Base-by-base conservation (phyloP, 2,888 invertebrate genomes). In the Malthinus seriepunctatus region DNA sequence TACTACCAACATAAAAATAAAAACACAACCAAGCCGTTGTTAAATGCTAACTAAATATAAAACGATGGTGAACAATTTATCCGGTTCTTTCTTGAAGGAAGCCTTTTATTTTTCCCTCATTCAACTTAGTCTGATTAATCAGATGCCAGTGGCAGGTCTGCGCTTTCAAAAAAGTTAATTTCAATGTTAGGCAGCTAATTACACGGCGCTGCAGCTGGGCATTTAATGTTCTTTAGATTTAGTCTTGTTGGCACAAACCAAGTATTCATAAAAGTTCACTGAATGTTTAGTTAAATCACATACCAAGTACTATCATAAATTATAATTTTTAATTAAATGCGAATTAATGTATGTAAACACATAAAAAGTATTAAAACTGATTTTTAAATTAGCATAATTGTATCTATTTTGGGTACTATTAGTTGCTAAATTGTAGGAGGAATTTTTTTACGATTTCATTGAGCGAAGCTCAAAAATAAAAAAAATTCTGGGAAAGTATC, bases 101-200 rank as follows among this genome's bases (percentile, higher is more conserved):
- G 60, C 60, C 60, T 60, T 60, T 60, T 60, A 60, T 60, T 60
- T 60, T 60, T 42, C 60, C 57, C 61, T 61, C 57, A 57, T 56
- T 57, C 51, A 61, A 48, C 58, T 63, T 65, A 54, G 56, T 61
- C 65, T 58, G 61, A 63, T 64, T 64, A 64, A 64, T 64, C 61
- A 63, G 59, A 64, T 61, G 64, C 62, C 64, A 63, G 63, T 60
- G 58, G 63, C 64, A 64, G 63, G 39, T 58, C 51, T 48, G 53
- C 33, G 57, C 56, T 62, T 58, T 61, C 56, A 63, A 64, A 64
- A 62, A 64, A 63, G 60, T 63, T 63, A 63, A 64, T 63, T 64
- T 64, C 59, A 67, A 67, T 63, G 67, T 62, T 64, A 64, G 65
- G 63, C 63, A 67, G 64, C 65, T 67, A 67, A 67, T 67, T 67